Base-by-base conservation (phyloP, 2,113 vertebrate genomes). In the Chaenogobius annularis region DNA sequence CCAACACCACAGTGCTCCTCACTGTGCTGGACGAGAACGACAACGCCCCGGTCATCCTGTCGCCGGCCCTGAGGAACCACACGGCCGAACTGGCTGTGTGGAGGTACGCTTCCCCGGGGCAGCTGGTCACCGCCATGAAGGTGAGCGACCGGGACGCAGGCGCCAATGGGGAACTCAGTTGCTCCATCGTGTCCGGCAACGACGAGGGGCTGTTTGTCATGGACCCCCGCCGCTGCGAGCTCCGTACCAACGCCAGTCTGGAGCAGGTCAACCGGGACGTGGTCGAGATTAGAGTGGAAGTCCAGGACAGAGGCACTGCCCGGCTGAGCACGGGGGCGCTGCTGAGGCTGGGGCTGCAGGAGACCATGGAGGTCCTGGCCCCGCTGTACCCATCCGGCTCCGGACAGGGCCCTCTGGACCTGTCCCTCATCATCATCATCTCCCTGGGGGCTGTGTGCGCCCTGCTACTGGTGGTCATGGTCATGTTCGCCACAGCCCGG, bases 11-110 rank as follows among this genome's bases (percentile, higher is more conserved):
- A 0, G 94, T 99, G 5, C 92, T 96, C 0, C 92, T 99, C 4
- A 98, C 96, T 6, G 87, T 99, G 72, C 90, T 99, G 2, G 98
- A 99, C 3, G 96, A 98, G 80, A 99, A 99, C 0, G 98, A 99
- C 88, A 99, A 99, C 0, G 78, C 94, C 0, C 97, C 97, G 0
- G 82, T 96, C 56, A 95, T 99, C 0, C 92, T 96, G 74, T 93
- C 92, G 3, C 98, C 98, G 0, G 79, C 70, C 0, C 90, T 99
- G 2, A 94, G 87, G 74, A 99, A 99, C 73, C 95, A 94, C 79
- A 97, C 96, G 0, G 97, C 96, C 0, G 95, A 98, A 47, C 89
- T 99, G 52, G 89, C 92, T 0, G 93, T 99, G 65, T 96, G 95
- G 87, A 94, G 93, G 78, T 95, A 95, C 15, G 95, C 95, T 0